These are phyloP conservation scores for Stercorarius parasiticus DNA, from an alignment of 2,113 vertebrate genomes.

Conservation along the genomic window DNA sequence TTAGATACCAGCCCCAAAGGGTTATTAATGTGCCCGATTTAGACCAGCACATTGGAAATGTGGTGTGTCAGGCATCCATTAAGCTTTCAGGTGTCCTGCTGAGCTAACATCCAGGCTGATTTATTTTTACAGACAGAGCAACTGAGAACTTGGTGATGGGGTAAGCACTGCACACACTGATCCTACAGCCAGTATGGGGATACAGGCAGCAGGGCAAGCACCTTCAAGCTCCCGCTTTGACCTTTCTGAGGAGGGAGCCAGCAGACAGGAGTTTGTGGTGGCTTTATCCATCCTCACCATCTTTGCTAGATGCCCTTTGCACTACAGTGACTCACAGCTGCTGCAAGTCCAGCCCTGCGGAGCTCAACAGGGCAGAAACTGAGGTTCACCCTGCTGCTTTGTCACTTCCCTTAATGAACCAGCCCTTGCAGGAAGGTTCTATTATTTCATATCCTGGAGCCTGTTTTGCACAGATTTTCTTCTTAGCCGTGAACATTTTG, in stretches of 20 bases:
- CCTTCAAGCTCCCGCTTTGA: not conserved
- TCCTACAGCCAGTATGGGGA: not conserved
- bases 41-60: not conserved
- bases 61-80: not conserved
- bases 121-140: not conserved
- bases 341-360: not conserved
- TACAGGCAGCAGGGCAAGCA: not conserved
- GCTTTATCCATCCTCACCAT: not conserved
- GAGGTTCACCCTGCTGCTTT: not conserved
- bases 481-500: not conserved
- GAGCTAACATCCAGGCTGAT: not conserved
- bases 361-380: not conserved
- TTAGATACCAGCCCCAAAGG: not conserved
- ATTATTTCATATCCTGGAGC: not conserved
- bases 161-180: fast-evolving
- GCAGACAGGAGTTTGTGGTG: not conserved
- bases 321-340: too few species aligned
- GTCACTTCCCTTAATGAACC: not conserved
- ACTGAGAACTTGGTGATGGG: not conserved
- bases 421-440: not conserved
- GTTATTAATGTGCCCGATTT: not conserved
- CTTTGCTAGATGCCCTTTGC: not conserved
- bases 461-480: not conserved
- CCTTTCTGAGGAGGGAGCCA: not conserved
- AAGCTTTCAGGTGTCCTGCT: not conserved